Evolutionary conservation across 2,113 vertebrate genomes (phyloP).

Genomic region (Sphyrna mokarran): DNA sequence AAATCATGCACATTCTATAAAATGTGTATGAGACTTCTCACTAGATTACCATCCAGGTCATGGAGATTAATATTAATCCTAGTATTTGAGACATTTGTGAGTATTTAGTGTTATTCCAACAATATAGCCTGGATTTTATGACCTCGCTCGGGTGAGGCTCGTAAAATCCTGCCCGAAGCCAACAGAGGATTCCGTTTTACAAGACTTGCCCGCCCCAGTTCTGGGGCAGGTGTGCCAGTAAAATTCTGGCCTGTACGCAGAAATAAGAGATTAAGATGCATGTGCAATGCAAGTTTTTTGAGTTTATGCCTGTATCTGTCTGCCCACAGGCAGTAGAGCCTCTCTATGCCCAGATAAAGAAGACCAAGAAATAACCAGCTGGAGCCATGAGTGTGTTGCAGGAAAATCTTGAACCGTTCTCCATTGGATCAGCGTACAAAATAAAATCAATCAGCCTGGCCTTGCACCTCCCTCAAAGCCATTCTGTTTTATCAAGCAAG

Average conservation of each 20-base stretch:
- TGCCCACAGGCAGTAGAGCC: conserved; percentile 76
- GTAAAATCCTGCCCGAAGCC: too few species aligned
- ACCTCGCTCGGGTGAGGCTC: too few species aligned
- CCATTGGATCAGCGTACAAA: conserved; percentile 26
- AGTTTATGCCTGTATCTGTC: conserved; percentile 34
- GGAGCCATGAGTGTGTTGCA: conserved; percentile 42
- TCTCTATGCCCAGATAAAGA: conserved; percentile 93
- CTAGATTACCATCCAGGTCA: background rate
- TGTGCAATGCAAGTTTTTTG: background rate
- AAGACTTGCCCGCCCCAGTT: too few species aligned
- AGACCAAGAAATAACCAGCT: conserved; percentile 82
- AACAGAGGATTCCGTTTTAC: too few species aligned
- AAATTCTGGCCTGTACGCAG: background rate
- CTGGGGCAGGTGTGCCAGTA: too few species aligned
- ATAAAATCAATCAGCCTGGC: background rate
- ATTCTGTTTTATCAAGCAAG: background rate
- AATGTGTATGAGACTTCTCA: background rate
- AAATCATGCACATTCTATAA: background rate
- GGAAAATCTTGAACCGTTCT: conserved; percentile 20
- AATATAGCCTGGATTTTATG: background rate
- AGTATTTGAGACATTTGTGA: background rate
- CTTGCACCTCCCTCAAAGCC: conserved; percentile 18
- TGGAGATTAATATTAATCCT: background rate
- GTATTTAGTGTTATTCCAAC: background rate
- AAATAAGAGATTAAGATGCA: too few species aligned